These are phyloP conservation scores for Spinus olivaceus DNA, from an alignment of 2,797 vertebrate genomes.

Conservation along the genomic window DNA sequence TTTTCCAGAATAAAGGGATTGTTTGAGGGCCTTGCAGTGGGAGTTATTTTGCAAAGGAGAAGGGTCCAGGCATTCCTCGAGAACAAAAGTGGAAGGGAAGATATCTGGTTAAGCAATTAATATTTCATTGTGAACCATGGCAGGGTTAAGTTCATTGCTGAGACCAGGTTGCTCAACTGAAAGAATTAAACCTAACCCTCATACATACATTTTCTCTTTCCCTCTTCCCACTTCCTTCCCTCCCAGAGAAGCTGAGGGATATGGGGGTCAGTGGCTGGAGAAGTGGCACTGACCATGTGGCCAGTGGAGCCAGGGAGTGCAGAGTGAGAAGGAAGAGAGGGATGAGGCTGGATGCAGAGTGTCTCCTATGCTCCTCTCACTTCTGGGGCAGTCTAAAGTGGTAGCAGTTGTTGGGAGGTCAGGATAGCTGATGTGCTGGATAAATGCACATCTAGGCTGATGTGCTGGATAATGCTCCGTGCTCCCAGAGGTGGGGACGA, in stretches of 20 bases:
- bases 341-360: not conserved
- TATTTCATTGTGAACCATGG: not conserved
- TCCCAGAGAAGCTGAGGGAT: not conserved
- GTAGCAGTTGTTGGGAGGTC: accelerated
- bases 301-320: accelerated
- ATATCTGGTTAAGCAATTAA: not conserved
- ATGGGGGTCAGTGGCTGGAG: not conserved
- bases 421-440: not conserved
- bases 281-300: accelerated
- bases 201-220: not conserved
- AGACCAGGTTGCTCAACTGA: not conserved
- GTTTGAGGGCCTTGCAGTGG: not conserved
- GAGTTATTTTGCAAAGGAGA: not conserved
- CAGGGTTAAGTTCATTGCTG: not conserved
- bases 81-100: not conserved
- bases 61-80: not conserved
- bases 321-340: not conserved
- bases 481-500: not conserved
- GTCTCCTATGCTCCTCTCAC: not conserved
- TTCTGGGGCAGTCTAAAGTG: not conserved
- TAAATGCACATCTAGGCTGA: too few species aligned
- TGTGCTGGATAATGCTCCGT: not conserved
- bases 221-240: not conserved
- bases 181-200: not conserved
- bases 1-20: not conserved